These are phyloP conservation scores for Myioborus melanocephalus DNA, from an alignment of 2,797 vertebrate genomes.

Conservation along the genomic window DNA sequence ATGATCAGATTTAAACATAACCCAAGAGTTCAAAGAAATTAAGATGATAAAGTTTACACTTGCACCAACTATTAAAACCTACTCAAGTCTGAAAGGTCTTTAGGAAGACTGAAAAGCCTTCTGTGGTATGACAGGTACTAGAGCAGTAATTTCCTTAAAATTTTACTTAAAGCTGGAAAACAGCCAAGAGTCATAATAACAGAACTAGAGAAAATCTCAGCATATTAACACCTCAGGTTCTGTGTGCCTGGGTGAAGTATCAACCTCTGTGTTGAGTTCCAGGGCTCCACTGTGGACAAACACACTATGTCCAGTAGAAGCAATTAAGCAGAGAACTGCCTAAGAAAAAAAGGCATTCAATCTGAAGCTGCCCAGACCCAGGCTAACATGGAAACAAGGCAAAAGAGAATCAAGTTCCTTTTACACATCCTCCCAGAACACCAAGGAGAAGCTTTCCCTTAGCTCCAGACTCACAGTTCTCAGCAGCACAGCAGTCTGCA, in stretches of 20 bases:
- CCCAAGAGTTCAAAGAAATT: background rate
- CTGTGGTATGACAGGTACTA: background rate
- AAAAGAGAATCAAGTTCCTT: background rate
- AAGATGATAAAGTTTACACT: background rate
- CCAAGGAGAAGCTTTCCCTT: background rate
- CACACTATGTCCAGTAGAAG: background rate
- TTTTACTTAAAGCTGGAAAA: background rate
- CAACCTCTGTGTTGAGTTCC: background rate
- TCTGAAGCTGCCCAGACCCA: background rate
- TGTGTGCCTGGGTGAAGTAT: background rate
- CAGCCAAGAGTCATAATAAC: background rate
- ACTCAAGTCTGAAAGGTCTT: background rate
- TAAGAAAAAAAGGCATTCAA: background rate
- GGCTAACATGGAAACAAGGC: background rate
- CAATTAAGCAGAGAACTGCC: background rate
- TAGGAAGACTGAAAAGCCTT: background rate
- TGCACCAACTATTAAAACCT: background rate
- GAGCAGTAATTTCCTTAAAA: background rate
- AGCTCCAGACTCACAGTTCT: background rate
- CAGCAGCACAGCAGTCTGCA: background rate
- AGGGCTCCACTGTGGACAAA: background rate
- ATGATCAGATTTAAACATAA: background rate
- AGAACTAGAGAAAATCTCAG: background rate
- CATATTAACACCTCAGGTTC: background rate
- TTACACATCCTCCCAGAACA: background rate